A percentile compares a stretch with the other conserved stretches of the same genome.
phyloP scores from a whole-genome alignment of 2,797 vertebrate genomes.

The Adelosebastes latens region DNA sequence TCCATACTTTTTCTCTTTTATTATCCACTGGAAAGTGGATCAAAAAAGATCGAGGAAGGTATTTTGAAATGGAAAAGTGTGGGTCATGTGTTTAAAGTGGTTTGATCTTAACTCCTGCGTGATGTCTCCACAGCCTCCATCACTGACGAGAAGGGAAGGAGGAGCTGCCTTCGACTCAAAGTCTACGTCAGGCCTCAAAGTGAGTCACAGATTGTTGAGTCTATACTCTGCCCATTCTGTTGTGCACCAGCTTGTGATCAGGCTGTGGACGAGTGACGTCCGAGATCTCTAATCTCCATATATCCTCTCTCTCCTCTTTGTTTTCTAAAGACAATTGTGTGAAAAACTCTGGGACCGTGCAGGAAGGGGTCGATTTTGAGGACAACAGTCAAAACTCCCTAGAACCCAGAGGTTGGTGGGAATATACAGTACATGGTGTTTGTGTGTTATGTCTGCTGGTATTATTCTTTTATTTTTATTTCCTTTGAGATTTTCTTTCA shows the following conservation, averaged over 20 bases:
- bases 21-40: too few relatives aligned
- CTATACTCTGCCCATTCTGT: constrained; percentile 1
- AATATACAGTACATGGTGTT: constrained; percentile 66
- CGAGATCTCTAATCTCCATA: constrained; percentile 44
- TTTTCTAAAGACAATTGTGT: constrained; percentile 93
- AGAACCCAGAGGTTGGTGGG: constrained; percentile 98
- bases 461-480: constrained; percentile 4
- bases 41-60: neutral
- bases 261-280: constrained; percentile 17
- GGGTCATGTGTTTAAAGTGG: neutral
- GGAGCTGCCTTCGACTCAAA: constrained; percentile 95
- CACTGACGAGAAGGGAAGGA: constrained; percentile 90
- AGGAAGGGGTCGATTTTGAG: constrained; percentile 97
- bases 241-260: neutral
- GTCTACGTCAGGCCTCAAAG: constrained; percentile 96
- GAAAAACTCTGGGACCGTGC: constrained; percentile 91
- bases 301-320: constrained; percentile 45
- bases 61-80: neutral
- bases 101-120: constrained; percentile 22
- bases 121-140: constrained; percentile 88
- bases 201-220: constrained; percentile 82
- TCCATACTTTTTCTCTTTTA: too few relatives aligned
- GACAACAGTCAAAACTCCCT: constrained; percentile 98
- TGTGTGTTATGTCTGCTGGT: neutral
- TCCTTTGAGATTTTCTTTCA: neutral